Evolutionary conservation across 2,797 vertebrate genomes (phyloP).

Genomic region (Syndactyla subalaris): DNA sequence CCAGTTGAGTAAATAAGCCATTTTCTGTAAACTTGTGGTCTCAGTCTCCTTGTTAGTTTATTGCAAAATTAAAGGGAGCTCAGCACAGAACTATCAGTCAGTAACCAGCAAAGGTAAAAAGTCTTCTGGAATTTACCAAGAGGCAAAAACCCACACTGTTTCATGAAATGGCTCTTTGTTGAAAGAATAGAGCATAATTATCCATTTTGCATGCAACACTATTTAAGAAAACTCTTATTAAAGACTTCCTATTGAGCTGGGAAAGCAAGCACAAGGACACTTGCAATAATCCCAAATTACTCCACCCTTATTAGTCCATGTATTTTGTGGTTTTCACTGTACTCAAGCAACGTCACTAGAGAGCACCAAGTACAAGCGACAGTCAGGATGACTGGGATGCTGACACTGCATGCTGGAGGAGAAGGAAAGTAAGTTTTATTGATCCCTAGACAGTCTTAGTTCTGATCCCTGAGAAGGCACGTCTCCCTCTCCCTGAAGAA

Average conservation of each 20-base stretch:
- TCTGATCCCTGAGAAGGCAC: neutral
- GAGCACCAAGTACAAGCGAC: neutral
- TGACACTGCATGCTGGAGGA: slow-evolving; percentile 38
- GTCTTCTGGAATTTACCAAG: slow-evolving; percentile 67
- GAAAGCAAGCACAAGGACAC: slow-evolving; percentile 53
- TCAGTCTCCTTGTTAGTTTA: slow-evolving; percentile 77
- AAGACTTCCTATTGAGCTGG: slow-evolving; percentile 70
- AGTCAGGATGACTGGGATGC: neutral
- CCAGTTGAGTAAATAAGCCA: slow-evolving; percentile 75
- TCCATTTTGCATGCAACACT: slow-evolving; percentile 22
- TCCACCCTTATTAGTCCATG: slow-evolving; percentile 31
- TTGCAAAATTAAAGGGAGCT: slow-evolving; percentile 81
- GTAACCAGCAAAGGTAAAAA: slow-evolving; percentile 76
- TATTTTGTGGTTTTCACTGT: slow-evolving; percentile 51
- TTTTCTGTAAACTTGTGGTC: slow-evolving; percentile 78
- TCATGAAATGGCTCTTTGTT: slow-evolving; percentile 71
- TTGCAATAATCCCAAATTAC: slow-evolving; percentile 58
- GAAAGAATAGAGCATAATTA: slow-evolving; percentile 45
- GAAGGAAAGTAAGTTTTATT: neutral
- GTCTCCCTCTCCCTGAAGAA: neutral
- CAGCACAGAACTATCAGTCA: slow-evolving; percentile 75
- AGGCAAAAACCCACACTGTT: neutral
- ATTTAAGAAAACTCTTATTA: slow-evolving; percentile 74
- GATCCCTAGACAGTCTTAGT: neutral
- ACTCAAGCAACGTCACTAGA: slow-evolving; percentile 38